Evolutionary conservation across 1,140 invertebrate species (phyloP), one percentile per base, ranked within the genome.

Genomic region (Trinorchestia longiramus): DNA sequence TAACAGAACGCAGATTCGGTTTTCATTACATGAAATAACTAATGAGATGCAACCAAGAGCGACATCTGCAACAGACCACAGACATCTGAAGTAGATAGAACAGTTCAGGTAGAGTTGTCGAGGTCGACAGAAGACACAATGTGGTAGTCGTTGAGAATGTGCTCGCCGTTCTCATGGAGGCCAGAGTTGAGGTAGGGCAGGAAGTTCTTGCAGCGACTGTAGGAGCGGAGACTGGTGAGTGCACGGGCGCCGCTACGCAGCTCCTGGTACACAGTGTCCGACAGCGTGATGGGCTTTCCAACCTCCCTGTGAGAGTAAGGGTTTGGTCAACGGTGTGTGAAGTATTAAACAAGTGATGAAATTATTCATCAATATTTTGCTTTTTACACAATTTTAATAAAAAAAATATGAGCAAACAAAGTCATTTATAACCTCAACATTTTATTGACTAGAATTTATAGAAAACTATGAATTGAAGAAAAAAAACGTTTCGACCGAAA

Each of bases 151-250:
- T 47, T 45, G 92, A 94, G 92, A 23, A 94, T 42, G 43, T 94
- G 92, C 44, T 94, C 92, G 92, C 36, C 44, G 44, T 94, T 94
- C 43, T 94, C 92, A 40, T 94, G 43, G 43, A 47, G 44, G 23
- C 41, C 43, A 11, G 92, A 45, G 92, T 94, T 94, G 23, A 45
- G 8, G 44, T 94, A 94, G 47, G 92, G 92, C 43, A 94, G 19
- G 44, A 19, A 94, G 44, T 94, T 94, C 92, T 94, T 94, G 92
- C 92, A 94, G 92, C 92, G 92, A 19, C 41, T 47, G 92, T 90
- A 90, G 36, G 88, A 90, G 36, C 88, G 88, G n/a, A 90, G 28
- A 3, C 62, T 36, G 88, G 88, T 42, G 3, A 90, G 41, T 41
- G 88, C 88, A 4, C 43, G 41, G 92, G 43, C 40, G 44, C 92